phyloP scores from a whole-genome alignment of 2,797 vertebrate genomes.

The Tangara arthus region DNA sequence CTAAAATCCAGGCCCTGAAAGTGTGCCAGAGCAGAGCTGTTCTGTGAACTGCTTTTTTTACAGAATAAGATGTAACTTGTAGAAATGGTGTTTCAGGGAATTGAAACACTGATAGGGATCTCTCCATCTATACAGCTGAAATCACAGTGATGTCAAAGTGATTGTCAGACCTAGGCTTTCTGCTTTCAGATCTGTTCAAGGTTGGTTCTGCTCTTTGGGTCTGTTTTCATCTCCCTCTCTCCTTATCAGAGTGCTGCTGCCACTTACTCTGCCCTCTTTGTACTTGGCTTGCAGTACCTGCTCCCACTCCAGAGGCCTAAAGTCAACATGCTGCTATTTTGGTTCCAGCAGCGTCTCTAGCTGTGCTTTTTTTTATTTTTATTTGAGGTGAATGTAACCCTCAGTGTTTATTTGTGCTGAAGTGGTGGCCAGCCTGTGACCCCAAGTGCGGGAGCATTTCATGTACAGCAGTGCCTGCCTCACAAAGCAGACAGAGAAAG shows the following conservation, averaged over 20 bases:
- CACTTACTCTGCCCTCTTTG: not conserved
- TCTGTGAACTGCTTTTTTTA: not conserved
- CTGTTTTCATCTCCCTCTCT: not conserved
- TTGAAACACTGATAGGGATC: not conserved
- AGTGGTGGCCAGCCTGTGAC: not conserved
- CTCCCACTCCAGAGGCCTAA: not conserved
- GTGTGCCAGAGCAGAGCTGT: not conserved
- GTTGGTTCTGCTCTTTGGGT: not conserved
- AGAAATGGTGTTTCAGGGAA: not conserved
- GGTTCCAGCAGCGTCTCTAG: not conserved
- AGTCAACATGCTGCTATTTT: not conserved
- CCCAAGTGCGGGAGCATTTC: accelerated
- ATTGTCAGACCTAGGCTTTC: not conserved
- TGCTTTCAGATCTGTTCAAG: not conserved
- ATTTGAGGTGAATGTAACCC: not conserved
- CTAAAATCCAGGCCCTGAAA: not conserved
- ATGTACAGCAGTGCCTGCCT: not conserved
- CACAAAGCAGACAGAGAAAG: not conserved
- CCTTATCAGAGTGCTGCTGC: not conserved
- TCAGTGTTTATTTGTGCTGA: not conserved
- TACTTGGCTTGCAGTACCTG: not conserved
- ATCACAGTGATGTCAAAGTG: not conserved
- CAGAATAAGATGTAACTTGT: not conserved
- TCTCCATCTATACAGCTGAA: not conserved
- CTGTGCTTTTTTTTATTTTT: not conserved